Evolutionary conservation across 1,140 invertebrate genomes (phyloP).

Genomic region (Palaemon carinicauda): DNA sequence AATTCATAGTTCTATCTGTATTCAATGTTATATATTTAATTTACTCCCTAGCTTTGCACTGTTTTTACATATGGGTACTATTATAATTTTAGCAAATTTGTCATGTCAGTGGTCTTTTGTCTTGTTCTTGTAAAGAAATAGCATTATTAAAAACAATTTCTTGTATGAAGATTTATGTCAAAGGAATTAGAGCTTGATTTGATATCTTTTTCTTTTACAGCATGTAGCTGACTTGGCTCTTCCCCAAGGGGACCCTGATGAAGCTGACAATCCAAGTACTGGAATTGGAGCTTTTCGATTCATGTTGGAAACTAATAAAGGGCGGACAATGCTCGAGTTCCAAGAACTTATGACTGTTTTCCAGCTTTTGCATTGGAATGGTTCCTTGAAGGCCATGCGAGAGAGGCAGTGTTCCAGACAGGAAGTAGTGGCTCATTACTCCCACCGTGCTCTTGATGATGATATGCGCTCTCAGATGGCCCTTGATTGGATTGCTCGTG

Average conservation of each 20-base stretch:
- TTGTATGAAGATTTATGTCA: background rate
- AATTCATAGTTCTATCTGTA: too few relatives aligned
- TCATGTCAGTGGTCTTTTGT: too few relatives aligned
- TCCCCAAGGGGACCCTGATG: slow-evolving; percentile 68
- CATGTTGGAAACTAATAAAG: slow-evolving; percentile 93
- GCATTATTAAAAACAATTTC: background rate
- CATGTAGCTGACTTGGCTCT: slow-evolving; percentile 48
- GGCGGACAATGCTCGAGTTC: slow-evolving; percentile 94
- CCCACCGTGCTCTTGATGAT: slow-evolving; percentile 85
- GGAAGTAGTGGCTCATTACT: slow-evolving; percentile 90
- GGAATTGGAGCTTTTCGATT: slow-evolving; percentile 94
- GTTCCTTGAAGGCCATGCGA: slow-evolving; percentile 79
- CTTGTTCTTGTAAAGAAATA: too few relatives aligned
- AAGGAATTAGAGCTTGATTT: background rate
- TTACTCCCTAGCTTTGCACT: too few relatives aligned
- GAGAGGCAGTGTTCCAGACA: slow-evolving; percentile 90
- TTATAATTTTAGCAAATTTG: too few relatives aligned
- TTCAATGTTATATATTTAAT: too few relatives aligned
- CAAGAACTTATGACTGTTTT: slow-evolving; percentile 97
- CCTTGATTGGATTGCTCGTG: slow-evolving; percentile 88
- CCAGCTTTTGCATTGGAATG: slow-evolving; percentile 95
- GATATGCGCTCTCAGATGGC: slow-evolving; percentile 97
- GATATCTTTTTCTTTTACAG: slow-evolving; percentile 3
- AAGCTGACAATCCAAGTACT: slow-evolving; percentile 74
- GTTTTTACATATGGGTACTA: too few relatives aligned